phyloP scores from a whole-genome alignment of 1,140 invertebrate species.

The Drosophila obscura region DNA sequence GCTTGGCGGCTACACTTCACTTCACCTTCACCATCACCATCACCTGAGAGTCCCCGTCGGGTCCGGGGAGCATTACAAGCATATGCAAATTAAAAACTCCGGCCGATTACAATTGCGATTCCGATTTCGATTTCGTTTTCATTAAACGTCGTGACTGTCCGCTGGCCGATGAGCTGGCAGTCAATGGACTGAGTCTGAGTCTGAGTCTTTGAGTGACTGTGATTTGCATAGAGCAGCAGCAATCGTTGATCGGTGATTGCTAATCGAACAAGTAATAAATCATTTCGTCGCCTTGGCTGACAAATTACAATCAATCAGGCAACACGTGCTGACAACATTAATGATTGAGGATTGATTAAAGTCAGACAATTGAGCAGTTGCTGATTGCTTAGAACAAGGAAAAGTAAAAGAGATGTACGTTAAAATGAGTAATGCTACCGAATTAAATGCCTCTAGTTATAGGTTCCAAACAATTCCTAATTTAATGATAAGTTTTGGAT shows the following conservation, averaged over 20 bases:
- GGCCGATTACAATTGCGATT: conserved; percentile 63
- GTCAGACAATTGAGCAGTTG: background rate
- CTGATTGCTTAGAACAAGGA: background rate
- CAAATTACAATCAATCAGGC: conserved; percentile 76
- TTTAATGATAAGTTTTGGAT: too few species aligned
- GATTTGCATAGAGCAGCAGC: conserved; percentile 69
- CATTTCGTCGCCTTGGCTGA: conserved; percentile 73
- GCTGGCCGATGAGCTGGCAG: background rate
- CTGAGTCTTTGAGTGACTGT: conserved; percentile 14
- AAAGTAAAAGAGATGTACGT: too few species aligned
- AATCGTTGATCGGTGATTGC: conserved; percentile 56
- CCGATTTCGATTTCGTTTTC: conserved; percentile 65
- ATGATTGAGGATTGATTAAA: conserved; percentile 48
- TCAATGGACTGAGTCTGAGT: background rate
- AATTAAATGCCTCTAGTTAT: too few species aligned
- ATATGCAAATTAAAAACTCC: conserved; percentile 59
- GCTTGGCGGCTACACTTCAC: too few species aligned
- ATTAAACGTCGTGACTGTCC: conserved; percentile 69
- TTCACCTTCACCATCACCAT: too few species aligned
- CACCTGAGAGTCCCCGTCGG: too few species aligned
- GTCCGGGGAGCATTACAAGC: conserved; percentile 44
- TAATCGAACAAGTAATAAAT: conserved; percentile 67
- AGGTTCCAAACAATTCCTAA: too few species aligned
- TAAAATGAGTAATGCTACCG: too few species aligned
- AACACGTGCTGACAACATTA: conserved; percentile 50